phyloP scores from a whole-genome alignment of 2,888 invertebrate genomes.

The Thumatha senex region DNA sequence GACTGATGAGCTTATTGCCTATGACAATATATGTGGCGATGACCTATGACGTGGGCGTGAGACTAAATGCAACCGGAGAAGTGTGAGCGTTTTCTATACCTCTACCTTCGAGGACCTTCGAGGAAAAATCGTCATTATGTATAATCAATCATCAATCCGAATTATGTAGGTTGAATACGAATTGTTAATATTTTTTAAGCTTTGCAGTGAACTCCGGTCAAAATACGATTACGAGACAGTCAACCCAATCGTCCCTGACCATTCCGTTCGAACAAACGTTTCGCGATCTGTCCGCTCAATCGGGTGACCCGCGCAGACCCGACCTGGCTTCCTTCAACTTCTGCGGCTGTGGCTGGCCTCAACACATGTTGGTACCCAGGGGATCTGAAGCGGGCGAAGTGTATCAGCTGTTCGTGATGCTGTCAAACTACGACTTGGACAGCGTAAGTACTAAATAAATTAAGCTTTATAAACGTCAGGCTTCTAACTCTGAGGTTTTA shows the following conservation, averaged over 20 bases:
- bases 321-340: conserved; percentile 73
- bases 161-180: no score
- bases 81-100: no score
- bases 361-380: conserved; percentile 82
- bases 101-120: no score
- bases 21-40: no score
- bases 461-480: background rate
- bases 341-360: conserved; percentile 86
- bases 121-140: no score
- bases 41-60: no score
- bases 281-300: conserved; percentile 72
- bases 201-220: conserved; percentile 81
- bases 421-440: conserved; percentile 76
- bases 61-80: no score
- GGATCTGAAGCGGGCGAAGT: conserved; percentile 68
- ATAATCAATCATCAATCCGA: no score
- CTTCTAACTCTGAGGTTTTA: background rate
- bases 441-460: conserved; percentile 56
- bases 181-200: no score
- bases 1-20: no score
- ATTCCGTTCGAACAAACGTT: conserved; percentile 84
- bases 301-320: conserved; percentile 42
- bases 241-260: conserved; percentile 84
- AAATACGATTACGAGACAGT: conserved; percentile 82
- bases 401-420: conserved; percentile 75